Evolutionary conservation across 2,113 vertebrate genomes (phyloP), one percentile per base, ranked within the genome.

Genomic region (Chlorocebus sabaeus): DNA sequence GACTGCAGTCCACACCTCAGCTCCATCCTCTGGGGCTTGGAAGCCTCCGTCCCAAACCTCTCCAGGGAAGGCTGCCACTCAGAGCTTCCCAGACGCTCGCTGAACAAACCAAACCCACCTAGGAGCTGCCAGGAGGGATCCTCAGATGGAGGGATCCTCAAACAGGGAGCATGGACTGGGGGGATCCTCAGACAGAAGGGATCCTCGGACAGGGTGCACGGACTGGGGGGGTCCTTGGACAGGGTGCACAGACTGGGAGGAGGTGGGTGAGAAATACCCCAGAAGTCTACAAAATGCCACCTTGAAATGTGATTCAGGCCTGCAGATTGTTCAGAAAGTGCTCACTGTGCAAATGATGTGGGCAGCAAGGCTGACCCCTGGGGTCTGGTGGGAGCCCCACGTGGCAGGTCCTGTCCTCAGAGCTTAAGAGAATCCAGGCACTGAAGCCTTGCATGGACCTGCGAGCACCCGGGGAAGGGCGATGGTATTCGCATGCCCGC

Each of bases 361-460:
- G 4, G 1, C 1, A 0, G 25, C 0, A 0, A 6, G 0, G 43
- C 12, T 2, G 5, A 4, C 1, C 2, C 40, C 10, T 0, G 40
- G 18, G 17, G 68, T 4, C 16, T 11, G 2, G 18, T 30, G 61
- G 40, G n/a, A 2, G 16, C n/a, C n/a, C 48, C 18, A 0, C 0
- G 1, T 0, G 72, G 52, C 68, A 6, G 57, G 75, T 35, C 1
- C 32, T 2, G 3, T 12, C 23, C 20, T 0, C 0, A 25, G 81
- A 50, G 7, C 3, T 0, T 1, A 2, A 2, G 0, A 1, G 16
- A 6, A 4, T 8, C 2, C 45, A 2, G 1, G 1, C 38, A 0
- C 3, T 20, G 0, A 2, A 45, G 75, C 35, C 27, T n/a, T 1
- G 0, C 6, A 10, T 6, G 22, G 1, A 6, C 7, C 13, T 25